These are phyloP conservation scores for Lates japonicus DNA, from an alignment of 2,797 vertebrate genomes.

Conservation along the genomic window DNA sequence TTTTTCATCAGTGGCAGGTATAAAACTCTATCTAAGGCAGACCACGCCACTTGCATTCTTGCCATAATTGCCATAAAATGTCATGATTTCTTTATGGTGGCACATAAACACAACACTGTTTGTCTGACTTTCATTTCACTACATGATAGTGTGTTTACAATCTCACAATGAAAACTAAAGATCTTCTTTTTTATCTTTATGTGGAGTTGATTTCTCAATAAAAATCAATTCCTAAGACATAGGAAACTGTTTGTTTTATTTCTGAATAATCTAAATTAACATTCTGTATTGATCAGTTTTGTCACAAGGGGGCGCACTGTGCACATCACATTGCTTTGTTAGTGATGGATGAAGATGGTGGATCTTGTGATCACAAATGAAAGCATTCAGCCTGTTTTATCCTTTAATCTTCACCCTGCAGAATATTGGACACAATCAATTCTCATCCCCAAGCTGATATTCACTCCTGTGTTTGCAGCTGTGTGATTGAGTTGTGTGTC, in stretches of 20 bases:
- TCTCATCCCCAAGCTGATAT: neutral
- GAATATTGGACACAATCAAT: neutral
- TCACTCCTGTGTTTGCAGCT: constrained; percentile 9
- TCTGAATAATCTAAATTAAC: neutral
- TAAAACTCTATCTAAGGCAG: neutral
- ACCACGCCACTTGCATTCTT: constrained; percentile 14
- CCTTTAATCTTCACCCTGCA: neutral
- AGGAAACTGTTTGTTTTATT: neutral
- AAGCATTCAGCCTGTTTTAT: neutral
- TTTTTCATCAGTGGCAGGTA: neutral
- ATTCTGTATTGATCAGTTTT: neutral
- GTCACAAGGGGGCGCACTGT: constrained; percentile 7
- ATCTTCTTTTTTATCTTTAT: constrained; percentile 19
- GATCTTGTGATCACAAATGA: neutral
- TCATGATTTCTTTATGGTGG: constrained; percentile 5
- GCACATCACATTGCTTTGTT: neutral
- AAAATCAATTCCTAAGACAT: constrained; percentile 42
- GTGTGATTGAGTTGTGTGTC: constrained; percentile 14
- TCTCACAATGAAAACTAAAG: neutral
- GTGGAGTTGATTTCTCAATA: constrained; percentile 44
- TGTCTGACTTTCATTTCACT: constrained; percentile 28
- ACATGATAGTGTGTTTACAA: constrained; percentile 21
- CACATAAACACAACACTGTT: neutral
- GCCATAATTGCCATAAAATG: neutral
- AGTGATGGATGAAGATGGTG: neutral